These are phyloP conservation scores for Kuschelorhynchus macadamiae DNA, from an alignment of 2,888 invertebrate species.

Conservation along the genomic window DNA sequence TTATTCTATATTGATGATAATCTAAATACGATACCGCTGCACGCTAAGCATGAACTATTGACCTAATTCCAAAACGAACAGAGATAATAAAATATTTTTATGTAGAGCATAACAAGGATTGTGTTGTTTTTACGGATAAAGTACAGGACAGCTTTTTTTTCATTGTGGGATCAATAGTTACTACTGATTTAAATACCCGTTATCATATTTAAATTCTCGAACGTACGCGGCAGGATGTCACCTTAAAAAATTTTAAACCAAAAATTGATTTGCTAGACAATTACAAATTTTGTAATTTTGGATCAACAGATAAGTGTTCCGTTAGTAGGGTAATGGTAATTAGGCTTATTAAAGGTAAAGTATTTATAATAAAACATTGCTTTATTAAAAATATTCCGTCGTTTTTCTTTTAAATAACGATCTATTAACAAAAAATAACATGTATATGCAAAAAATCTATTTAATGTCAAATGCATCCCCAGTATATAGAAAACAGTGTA, in stretches of 20 bases:
- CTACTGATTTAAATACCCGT: not conserved
- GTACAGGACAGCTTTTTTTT: constrained; percentile 6
- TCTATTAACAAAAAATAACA: too few relatives aligned
- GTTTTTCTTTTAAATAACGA: too few relatives aligned
- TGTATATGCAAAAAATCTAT: too few relatives aligned
- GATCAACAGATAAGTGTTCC: too few relatives aligned
- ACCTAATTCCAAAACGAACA: constrained; percentile 1
- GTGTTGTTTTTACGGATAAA: constrained; percentile 1
- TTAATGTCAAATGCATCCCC: too few relatives aligned
- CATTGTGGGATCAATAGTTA: constrained; percentile 7
- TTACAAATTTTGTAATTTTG: constrained; percentile 15
- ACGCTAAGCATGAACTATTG: constrained; percentile 1
- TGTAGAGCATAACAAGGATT: too few relatives aligned
- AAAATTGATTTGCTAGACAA: constrained; percentile 6
- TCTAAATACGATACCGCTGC: not conserved
- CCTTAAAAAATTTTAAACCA: too few relatives aligned
- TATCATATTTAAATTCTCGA: not conserved
- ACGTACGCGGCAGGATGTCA: not conserved
- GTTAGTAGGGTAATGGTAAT: not conserved
- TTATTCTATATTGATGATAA: not conserved
- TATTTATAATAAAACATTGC: constrained; percentile 2
- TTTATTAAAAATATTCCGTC: constrained; percentile 1
- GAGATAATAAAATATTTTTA: constrained; percentile 14
- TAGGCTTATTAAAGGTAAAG: not conserved
- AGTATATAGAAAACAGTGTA: too few relatives aligned